Conservation (phyloP, 2,888 invertebrate genomes). For the Nemoura dubitans region DNA sequence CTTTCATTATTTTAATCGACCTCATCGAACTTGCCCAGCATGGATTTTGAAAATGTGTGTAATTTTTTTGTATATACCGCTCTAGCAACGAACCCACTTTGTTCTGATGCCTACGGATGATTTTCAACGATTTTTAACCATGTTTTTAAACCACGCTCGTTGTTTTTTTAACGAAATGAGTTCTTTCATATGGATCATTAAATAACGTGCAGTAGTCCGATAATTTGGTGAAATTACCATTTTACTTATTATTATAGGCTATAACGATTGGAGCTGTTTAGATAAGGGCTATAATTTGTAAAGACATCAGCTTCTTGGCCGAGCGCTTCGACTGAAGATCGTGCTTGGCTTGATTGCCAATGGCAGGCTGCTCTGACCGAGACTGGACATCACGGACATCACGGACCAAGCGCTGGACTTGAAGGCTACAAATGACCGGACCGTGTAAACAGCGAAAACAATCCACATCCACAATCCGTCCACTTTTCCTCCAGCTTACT, state of each 20-base stretch:
- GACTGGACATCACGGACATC: background rate
- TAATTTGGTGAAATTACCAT: conserved; percentile 33
- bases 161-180: background rate
- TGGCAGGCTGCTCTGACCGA: background rate
- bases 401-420: background rate
- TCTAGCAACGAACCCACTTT: background rate
- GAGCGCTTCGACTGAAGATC: background rate
- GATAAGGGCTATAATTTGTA: conserved; percentile 33
- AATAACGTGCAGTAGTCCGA: conserved; percentile 21
- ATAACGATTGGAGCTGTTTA: conserved; percentile 31
- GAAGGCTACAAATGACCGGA: conserved; percentile 21
- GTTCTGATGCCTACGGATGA: background rate
- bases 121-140: background rate
- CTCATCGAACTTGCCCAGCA: background rate
- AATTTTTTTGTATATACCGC: background rate
- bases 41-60: background rate
- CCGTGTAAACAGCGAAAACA: background rate
- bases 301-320: conserved; percentile 9
- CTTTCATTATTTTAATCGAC: background rate
- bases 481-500: background rate
- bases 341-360: conserved; percentile 1
- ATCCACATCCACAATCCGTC: background rate
- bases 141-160: background rate
- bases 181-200: background rate
- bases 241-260: conserved; percentile 32